phyloP scores from a whole-genome alignment of 2,797 vertebrate species.

The Phataginus tricuspis region DNA sequence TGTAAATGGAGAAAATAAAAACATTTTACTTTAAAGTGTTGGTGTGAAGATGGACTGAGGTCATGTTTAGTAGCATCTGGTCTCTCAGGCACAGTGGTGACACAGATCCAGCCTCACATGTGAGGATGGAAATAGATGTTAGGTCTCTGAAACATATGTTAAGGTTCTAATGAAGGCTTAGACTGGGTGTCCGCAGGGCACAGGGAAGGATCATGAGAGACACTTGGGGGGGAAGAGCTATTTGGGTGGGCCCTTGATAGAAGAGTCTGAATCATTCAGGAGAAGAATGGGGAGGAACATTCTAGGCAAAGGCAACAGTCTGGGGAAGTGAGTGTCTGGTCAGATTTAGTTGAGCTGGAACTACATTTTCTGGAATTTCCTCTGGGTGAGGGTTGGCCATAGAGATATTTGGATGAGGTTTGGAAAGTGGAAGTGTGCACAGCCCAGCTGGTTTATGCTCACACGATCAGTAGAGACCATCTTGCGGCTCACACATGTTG shows the following conservation, averaged over 20 bases:
- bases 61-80: neutral
- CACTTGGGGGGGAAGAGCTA: neutral
- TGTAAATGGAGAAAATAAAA: neutral
- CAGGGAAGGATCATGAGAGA: neutral
- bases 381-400: neutral
- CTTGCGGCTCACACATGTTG: fast-evolving
- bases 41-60: neutral
- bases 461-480: too few species aligned
- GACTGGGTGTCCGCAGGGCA: neutral
- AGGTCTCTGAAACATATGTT: neutral
- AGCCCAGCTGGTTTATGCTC: fast-evolving
- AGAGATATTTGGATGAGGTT: neutral
- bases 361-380: neutral
- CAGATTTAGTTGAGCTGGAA: neutral
- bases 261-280: neutral
- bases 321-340: slow-evolving; percentile 11
- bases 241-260: neutral
- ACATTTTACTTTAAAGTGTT: neutral
- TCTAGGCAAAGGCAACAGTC: neutral
- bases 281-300: neutral
- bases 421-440: neutral
- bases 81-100: neutral
- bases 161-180: neutral
- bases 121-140: neutral
- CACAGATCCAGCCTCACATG: neutral